A percentile compares a stretch with the other conserved stretches of the same genome.
These are phyloP conservation scores for Orchesella flavescens DNA, from an alignment of 2,888 invertebrate species.

Conservation along the genomic window DNA sequence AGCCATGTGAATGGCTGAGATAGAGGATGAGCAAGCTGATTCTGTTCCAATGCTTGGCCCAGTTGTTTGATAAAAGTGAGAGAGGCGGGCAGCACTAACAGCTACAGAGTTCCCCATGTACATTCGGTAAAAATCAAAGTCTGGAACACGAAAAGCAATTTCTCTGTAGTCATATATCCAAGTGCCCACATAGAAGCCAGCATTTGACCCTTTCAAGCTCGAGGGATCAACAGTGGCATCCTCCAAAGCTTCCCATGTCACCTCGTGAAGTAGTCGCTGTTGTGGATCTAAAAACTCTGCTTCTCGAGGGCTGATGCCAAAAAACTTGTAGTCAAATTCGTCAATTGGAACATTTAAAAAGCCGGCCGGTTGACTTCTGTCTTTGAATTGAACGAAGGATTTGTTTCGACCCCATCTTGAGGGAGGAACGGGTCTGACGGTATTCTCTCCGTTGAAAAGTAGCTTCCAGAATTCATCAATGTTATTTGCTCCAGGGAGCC, in stretches of 20 bases:
- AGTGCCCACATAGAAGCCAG: conserved; percentile 9
- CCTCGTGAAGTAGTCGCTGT: conserved; percentile 13
- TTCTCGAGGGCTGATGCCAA: conserved; percentile 21
- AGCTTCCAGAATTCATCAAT: conserved; percentile 40
- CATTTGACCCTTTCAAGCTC: not conserved
- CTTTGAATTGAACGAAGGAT: not conserved
- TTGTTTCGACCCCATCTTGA: not conserved
- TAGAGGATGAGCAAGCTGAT: conserved; percentile 49
- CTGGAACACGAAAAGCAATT: not conserved
- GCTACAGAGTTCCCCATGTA: conserved; percentile 21
- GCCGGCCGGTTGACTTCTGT: conserved; percentile 2
- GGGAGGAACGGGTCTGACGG: conserved; percentile 4
- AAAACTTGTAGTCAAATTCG: conserved; percentile 23
- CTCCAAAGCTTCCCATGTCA: conserved; percentile 16
- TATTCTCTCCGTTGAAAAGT: conserved; percentile 18
- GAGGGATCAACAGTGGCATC: conserved; percentile 2
- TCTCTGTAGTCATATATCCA: conserved; percentile 6
- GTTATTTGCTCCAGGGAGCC: conserved; percentile 40
- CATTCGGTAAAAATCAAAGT: not conserved
- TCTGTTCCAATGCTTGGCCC: conserved; percentile 58
- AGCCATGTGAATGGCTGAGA: conserved; percentile 47
- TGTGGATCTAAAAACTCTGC: conserved; percentile 2
- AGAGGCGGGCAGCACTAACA: not conserved
- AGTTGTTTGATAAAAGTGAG: conserved; percentile 22
- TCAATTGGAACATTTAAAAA: conserved; percentile 9